Base-by-base conservation (phyloP, 2,113 vertebrate genomes). In the Odontesthes bonariensis region DNA sequence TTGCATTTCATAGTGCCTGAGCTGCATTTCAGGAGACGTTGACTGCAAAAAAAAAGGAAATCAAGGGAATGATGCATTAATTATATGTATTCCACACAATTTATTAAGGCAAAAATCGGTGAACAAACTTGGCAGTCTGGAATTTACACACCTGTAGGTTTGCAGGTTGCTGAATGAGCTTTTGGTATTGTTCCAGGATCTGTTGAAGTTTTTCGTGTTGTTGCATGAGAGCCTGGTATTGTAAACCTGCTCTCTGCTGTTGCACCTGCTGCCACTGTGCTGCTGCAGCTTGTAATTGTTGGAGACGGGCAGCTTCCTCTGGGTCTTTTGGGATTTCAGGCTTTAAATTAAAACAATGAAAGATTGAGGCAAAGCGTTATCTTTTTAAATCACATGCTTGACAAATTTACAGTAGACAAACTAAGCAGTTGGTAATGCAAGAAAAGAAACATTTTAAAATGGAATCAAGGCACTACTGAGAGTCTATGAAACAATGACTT, bases 201-300 rank as follows among this genome's bases (percentile, higher is more conserved):
- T 98, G 94, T 85, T 99, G 97, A 60, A 99, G 93, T 74, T 97
- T 96, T 19, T 96, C 94, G 8, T 99, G 97, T 59, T 98, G 97
- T 88, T 97, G 96, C 97, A 99, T 99, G 64, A 99, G 97, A 32
- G 96, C 96, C 88, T 99, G 97, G 89, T 99, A 99, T 2, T 99
- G 98, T 86, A 96, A 94, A 23, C 96, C 95, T 0, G 96, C 95
- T 11, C 96, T 94, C 56, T 99, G 96, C 35, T 99, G 97, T 72
- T 98, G 97, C 61, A 97, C 96, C 72, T 99, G 96, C 84, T 99
- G 98, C 98, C 98, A 99, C 51, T 98, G 97, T 31, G 97, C 97
- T 12, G 98, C 98, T 57, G 97, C 97, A 0, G 93, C 97, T 85
- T 99, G 97, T 69, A 99, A 84, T 65, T 98, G 96, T 79, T 97